phyloP scores from a whole-genome alignment of 2,797 vertebrate species.

The Liparis tanakae region DNA sequence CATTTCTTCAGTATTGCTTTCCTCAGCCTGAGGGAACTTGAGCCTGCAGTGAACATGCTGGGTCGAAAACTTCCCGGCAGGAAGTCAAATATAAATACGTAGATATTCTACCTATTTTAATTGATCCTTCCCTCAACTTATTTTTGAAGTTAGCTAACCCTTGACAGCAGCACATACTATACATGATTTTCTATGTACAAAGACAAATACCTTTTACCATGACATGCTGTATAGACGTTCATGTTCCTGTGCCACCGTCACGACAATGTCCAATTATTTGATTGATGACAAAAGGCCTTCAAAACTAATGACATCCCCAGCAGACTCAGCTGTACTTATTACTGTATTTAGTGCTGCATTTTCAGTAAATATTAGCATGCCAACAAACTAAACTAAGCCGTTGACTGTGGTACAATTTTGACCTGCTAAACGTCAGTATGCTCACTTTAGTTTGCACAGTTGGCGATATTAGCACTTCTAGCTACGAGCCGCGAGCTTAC shows the following conservation, averaged over 20 bases:
- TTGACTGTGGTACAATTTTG: background rate
- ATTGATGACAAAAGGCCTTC: background rate
- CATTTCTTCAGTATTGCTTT: conserved; percentile 16
- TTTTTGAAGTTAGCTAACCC: too few species aligned
- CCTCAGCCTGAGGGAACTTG: background rate
- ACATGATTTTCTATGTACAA: background rate
- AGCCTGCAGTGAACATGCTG: background rate
- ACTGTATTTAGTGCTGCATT: background rate
- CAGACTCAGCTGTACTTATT: too few species aligned
- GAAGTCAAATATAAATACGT: background rate
- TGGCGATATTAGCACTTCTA: background rate
- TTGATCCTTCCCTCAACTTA: too few species aligned
- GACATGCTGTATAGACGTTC: background rate
- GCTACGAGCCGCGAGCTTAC: too few species aligned
- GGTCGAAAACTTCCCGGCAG: background rate
- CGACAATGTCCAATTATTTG: background rate
- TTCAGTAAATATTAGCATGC: background rate
- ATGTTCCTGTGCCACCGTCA: background rate
- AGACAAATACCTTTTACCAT: background rate
- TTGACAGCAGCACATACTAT: background rate
- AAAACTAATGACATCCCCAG: background rate
- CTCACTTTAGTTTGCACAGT: too few species aligned
- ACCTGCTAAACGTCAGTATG: background rate
- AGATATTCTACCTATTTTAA: too few species aligned
- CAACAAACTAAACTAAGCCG: background rate